These are phyloP conservation scores for Opisthocomus hoazin DNA, from an alignment of 2,113 vertebrate genomes.

Conservation along the genomic window DNA sequence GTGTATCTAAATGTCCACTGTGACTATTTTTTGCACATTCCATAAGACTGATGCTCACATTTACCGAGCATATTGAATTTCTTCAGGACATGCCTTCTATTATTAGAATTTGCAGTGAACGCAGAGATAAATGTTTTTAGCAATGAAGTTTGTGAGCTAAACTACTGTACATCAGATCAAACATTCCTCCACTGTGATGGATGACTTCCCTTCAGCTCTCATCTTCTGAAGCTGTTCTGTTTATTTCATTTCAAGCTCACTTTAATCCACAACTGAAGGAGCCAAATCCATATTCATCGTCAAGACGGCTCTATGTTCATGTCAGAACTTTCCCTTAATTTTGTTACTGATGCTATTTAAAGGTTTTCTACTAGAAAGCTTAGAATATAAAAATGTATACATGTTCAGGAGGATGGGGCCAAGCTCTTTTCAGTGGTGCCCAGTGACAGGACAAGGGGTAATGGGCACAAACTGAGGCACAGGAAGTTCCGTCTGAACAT, in stretches of 20 bases:
- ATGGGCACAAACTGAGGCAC: no score
- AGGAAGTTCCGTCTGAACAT: no score
- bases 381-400: neutral
- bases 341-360: slow-evolving; percentile 20
- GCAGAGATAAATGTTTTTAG: slow-evolving; percentile 18
- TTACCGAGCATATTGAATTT: slow-evolving; percentile 51
- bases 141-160: slow-evolving; percentile 35
- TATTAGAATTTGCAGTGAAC: slow-evolving; percentile 11
- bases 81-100: slow-evolving; percentile 27
- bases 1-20: neutral
- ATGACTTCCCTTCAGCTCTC: slow-evolving; percentile 55
- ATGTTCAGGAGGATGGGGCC: no score
- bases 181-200: slow-evolving; percentile 22
- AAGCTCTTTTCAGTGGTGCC: no score
- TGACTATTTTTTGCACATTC: slow-evolving; percentile 25
- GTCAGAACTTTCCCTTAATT: slow-evolving; percentile 41
- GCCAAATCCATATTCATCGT: slow-evolving; percentile 29
- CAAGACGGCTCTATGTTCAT: neutral
- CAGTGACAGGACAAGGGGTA: no score
- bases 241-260: slow-evolving; percentile 53
- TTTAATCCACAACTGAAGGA: slow-evolving; percentile 41
- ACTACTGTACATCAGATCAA: slow-evolving; percentile 52
- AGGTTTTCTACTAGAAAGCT: neutral
- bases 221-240: slow-evolving; percentile 47
- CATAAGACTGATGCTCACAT: slow-evolving; percentile 15